Base-by-base conservation (phyloP, 2,888 invertebrate genomes). In the Trichopria drosophilae region DNA sequence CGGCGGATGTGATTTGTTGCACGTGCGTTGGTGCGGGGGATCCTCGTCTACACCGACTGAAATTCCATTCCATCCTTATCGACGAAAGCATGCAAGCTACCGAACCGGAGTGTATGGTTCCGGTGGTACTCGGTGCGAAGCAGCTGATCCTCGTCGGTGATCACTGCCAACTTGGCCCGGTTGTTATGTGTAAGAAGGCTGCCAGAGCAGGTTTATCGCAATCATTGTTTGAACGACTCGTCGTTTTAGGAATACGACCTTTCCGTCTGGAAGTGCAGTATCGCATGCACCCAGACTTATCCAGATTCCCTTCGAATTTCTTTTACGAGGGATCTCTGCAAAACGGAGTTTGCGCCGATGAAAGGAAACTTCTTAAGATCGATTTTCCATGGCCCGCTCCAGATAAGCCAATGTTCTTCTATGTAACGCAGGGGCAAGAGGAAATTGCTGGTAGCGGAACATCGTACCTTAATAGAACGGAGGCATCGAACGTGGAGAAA, bases 1-100 rank as follows among this genome's bases (percentile, higher is more conserved):
- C 95, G 0, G 99, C 99, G 1, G 99, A 99, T 76, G 99, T 99
- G 0, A 95, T 99, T 46, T 98, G 98, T 70, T 97, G 97, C 71
- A 99, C 99, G 0, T 99, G 99, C 73, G 98, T 99, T 0, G 97
- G 97, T 9, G 97, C 99, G 0, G 99, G 99, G 0, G 99, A 99
- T 78, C 92, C 93, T 0, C 80, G 99, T 15, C 79, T 99, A n/a
- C 86, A 88, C 2, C 83, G 93, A 45, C 85, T 98, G 71, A 92
- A 96, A 69, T 98, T 98, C 79, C 90, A 93, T 59, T 94, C 94
- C 16, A 96, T 98, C 62, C 82, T 98, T 9, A 97, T 98, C 58
- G 97, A 98, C 72, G 97, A 98, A 75, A 94, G 84, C 58, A 94
- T 94, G 86, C 96, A 96, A 76, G 93, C 96, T 0, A 97, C 97